Conservation (phyloP, 2,113 vertebrate genomes). For the Eclectus roratus region DNA sequence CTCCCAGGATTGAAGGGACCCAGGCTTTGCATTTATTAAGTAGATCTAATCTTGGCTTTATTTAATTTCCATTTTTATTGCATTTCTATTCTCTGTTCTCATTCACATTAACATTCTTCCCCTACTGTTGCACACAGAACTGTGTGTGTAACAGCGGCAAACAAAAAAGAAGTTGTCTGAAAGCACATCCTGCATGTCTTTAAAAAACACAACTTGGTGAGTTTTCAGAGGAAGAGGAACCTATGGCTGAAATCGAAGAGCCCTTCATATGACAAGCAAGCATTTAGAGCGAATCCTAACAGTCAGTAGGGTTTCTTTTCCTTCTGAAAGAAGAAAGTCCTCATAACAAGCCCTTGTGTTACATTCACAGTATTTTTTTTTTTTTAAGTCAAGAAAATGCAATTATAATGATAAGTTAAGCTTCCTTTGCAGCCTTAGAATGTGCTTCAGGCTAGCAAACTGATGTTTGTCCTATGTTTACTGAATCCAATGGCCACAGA, state of each 20-base stretch:
- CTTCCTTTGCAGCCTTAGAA: neutral
- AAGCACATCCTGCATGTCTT: neutral
- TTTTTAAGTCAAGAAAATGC: neutral
- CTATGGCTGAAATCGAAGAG: neutral
- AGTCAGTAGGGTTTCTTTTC: neutral
- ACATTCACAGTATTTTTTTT: neutral
- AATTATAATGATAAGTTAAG: neutral
- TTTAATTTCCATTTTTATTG: slow-evolving; percentile 63
- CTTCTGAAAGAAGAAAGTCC: neutral
- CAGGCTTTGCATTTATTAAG: slow-evolving; percentile 35
- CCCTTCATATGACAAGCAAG: neutral
- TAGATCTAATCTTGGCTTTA: slow-evolving; percentile 34
- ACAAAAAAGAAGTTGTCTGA: neutral
- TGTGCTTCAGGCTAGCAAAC: neutral
- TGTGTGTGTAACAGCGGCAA: neutral
- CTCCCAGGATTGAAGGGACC: slow-evolving; percentile 31
- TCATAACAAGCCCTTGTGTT: neutral
- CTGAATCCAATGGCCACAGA: neutral
- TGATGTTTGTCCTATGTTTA: neutral
- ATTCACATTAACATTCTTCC: neutral
- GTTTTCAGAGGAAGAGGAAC: neutral
- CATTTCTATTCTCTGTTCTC: slow-evolving; percentile 8
- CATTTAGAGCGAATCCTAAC: neutral
- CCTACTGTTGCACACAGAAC: neutral
- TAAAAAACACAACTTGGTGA: neutral